Percentiles rank a stretch among this genome's conserved stretches.
Conservation (phyloP, 2,888 invertebrate genomes). For the Hypolimnas misippus region DNA sequence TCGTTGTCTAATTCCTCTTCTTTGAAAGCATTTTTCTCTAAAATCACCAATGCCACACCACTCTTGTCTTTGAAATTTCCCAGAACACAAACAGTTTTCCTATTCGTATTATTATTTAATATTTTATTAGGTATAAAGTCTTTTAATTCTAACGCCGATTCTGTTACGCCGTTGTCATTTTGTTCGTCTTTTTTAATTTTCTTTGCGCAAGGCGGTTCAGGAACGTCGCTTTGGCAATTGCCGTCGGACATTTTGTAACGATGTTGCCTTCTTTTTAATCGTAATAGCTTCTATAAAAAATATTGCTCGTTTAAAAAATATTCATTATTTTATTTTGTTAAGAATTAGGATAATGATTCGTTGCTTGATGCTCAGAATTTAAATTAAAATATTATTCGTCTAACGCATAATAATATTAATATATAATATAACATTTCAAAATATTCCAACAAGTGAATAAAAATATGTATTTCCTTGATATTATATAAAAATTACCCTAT, state of each 20-base stretch:
- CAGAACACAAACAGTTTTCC: slow-evolving; percentile 88
- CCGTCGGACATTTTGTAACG: slow-evolving; percentile 76
- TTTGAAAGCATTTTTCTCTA: slow-evolving; percentile 93
- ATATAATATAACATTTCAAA: too few species aligned
- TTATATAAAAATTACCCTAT: too few species aligned
- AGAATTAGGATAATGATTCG: not conserved
- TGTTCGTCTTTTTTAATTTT: slow-evolving; percentile 71
- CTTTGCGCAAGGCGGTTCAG: slow-evolving; percentile 63
- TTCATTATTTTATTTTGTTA: not conserved
- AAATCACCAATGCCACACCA: slow-evolving; percentile 87
- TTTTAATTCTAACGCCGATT: slow-evolving; percentile 79
- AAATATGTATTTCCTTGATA: too few species aligned
- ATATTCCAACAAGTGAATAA: too few species aligned
- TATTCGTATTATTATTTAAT: slow-evolving; percentile 88
- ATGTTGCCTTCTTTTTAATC: slow-evolving; percentile 51
- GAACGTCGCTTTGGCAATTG: slow-evolving; percentile 63
- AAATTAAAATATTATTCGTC: too few species aligned
- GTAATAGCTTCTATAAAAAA: not conserved
- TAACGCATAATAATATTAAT: too few species aligned
- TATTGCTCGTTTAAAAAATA: slow-evolving; percentile 7
- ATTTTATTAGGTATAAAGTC: slow-evolving; percentile 87
- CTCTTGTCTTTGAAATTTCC: slow-evolving; percentile 87
- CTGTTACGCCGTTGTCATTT: slow-evolving; percentile 65
- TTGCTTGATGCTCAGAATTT: too few species aligned
- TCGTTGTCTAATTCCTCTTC: slow-evolving; percentile 82